Base-by-base conservation (phyloP, 2,888 invertebrate genomes). In the Lissocephala sabroskyi region DNA sequence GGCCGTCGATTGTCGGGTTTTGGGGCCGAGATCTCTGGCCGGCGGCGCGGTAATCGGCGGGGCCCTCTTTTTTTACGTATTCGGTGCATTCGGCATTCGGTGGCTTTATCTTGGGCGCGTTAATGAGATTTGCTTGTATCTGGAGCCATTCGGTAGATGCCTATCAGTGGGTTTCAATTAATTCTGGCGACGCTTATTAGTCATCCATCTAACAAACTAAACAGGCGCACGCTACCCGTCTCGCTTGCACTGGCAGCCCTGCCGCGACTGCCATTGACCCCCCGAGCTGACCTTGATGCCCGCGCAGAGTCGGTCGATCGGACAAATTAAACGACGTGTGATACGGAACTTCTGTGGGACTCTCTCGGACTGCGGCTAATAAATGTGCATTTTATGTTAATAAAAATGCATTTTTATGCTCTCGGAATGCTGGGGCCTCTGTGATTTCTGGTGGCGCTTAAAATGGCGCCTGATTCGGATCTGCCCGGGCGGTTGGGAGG, bases 91-190 rank as follows among this genome's bases (percentile, higher is more conserved):
- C n/a, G n/a, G n/a, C n/a, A 64, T 59, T 53, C 76, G 64, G 76
- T 70, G 70, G 74, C 70, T 66, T 71, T 77, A 77, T 79, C 79
- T 76, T 65, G 71, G 62, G 70, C 63, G 61, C 77, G 76, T 79
- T 82, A 82, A 82, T 82, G 83, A 82, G 80, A 83, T 82, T 82
- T 83, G 79, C 82, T 81, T 82, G 82, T 82, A 82, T 79, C 82
- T 75, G 73, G 59, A 77, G 78, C 79, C 79, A 79, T 79, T 81
- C 77, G 67, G 71, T 65, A 82, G 83, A 83, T 82, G 75, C 62
- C 62, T 82, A 82, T 82, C 83, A 79, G 71, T 63, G 65, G 71
- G 50, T 62, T 75, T 78, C 80, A 79, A 80, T 78, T 81, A 80
- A 81, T 80, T 79, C 76, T 75, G 76, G 70, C 75, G 79, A 67